Evolutionary conservation across 2,797 vertebrate species (phyloP), one percentile per base, ranked within the genome.

Genomic region (Leontopithecus rosalia): DNA sequence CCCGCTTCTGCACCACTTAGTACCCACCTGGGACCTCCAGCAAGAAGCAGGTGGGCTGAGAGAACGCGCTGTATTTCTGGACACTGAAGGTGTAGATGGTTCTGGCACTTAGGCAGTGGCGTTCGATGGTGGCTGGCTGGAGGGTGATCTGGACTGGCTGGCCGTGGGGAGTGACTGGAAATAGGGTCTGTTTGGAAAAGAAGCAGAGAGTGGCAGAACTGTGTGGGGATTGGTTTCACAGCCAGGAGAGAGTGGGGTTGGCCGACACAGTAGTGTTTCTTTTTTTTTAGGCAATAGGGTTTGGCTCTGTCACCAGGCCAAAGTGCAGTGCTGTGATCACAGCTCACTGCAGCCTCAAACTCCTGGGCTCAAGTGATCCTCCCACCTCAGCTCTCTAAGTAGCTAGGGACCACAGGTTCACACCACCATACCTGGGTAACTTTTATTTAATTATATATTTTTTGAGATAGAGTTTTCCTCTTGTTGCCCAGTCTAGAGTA

Each of bases 61-160:
- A 99, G 98, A 98, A 98, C 6, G 83, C 0, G 2, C 98, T 99
- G 98, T 97, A 61, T 91, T 98, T 98, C n/a, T 72, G 1, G 30
- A 0, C 0, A 2, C 52, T 91, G 4, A 64, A 57, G 36, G 96
- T 94, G 2, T 96, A 97, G 94, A 97, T 26, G 4, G 98, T 97
- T 64, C 98, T 98, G 97, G 98, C 98, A 2, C 95, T 98, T 57
- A 99, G 48, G 73, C 99, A 99, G 96, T 98, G 97, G 41, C 64
- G 92, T 61, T 98, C 97, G 0, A 5, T 33, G 41, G 97, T n/a
- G 0, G 72, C 85, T 0, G 73, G 92, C 61, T 97, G 96, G 5
- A 98, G 95, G 4, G 97, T 57, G 5, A 98, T 97, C 33, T 79
- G 93, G 72, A 98, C 88, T 0, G 80, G 79, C 6, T 96, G 83